Evolutionary conservation across 2,113 vertebrate species (phyloP).

Genomic region (Todiramphus chloris): DNA sequence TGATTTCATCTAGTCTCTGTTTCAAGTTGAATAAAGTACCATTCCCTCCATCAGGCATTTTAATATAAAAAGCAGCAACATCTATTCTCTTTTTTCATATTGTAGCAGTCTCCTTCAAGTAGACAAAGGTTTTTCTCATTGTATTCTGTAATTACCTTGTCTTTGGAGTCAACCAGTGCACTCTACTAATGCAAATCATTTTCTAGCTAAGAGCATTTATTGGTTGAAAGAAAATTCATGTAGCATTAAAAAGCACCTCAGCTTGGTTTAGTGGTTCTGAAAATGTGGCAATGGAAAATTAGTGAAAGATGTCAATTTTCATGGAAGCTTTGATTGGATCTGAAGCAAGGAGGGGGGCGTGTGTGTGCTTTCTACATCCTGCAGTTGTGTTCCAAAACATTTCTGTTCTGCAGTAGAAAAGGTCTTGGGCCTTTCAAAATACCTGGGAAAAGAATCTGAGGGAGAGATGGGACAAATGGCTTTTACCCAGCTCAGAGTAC

Average conservation of each 20-base stretch:
- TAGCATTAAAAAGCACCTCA: neutral
- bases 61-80: neutral
- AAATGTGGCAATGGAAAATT: neutral
- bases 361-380: neutral
- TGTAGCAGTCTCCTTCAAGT: neutral
- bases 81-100: neutral
- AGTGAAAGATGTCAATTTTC: neutral
- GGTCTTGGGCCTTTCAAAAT: neutral
- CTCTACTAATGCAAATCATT: neutral
- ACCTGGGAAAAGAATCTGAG: neutral
- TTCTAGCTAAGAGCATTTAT: neutral
- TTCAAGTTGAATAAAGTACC: neutral
- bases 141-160: conserved; percentile 38
- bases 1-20: neutral
- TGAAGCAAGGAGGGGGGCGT: neutral
- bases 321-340: neutral
- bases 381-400: neutral
- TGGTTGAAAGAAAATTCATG: neutral
- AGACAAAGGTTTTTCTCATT: neutral
- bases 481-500: neutral
- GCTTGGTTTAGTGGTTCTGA: neutral
- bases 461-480: neutral
- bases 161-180: conserved; percentile 6
- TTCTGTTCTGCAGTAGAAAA: neutral
- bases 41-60: neutral